Evolutionary conservation across 2,797 vertebrate genomes (phyloP).

Genomic region (Philypnodon macrostomus): DNA sequence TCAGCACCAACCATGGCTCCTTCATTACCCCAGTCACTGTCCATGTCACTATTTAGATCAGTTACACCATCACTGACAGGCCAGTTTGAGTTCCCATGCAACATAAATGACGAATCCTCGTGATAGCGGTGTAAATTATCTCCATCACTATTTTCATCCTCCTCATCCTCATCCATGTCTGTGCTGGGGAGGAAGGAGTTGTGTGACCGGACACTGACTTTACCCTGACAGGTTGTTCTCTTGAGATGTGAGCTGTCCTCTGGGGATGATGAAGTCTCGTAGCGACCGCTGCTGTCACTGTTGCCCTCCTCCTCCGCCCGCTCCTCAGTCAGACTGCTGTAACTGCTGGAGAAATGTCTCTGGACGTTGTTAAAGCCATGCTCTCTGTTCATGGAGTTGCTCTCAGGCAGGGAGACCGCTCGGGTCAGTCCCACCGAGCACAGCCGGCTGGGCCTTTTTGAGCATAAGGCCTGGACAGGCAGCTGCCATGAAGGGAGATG

Average conservation of each 20-base stretch:
- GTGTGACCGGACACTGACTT: slow-evolving; percentile 61
- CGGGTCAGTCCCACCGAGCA: slow-evolving; percentile 78
- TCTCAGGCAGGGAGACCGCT: slow-evolving; percentile 80
- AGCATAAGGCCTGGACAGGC: slow-evolving; percentile 79
- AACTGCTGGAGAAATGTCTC: slow-evolving; percentile 68
- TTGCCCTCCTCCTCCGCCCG: slow-evolving; percentile 59
- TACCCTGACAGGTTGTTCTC: slow-evolving; percentile 24
- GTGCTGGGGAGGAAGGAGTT: slow-evolving; percentile 85
- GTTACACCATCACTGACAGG: slow-evolving; percentile 66
- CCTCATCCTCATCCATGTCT: slow-evolving; percentile 79
- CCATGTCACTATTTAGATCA: slow-evolving; percentile 37
- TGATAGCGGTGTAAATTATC: slow-evolving; percentile 70
- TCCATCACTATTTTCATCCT: slow-evolving; percentile 77
- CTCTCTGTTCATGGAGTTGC: slow-evolving; percentile 78
- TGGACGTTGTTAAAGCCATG: slow-evolving; percentile 70
- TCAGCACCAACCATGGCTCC: slow-evolving; percentile 36
- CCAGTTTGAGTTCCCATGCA: slow-evolving; percentile 75
- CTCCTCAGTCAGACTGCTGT: slow-evolving; percentile 62
- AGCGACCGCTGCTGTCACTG: slow-evolving; percentile 66
- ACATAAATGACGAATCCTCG: slow-evolving; percentile 73
- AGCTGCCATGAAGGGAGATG: slow-evolving; percentile 84
- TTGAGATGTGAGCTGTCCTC: slow-evolving; percentile 52
- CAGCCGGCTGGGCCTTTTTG: slow-evolving; percentile 78
- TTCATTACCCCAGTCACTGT: slow-evolving; percentile 41
- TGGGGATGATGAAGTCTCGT: slow-evolving; percentile 61